A percentile compares a stretch with the other conserved stretches of the same genome.
phyloP scores from a whole-genome alignment of 2,888 invertebrate species.

The Tetragnatha montana region DNA sequence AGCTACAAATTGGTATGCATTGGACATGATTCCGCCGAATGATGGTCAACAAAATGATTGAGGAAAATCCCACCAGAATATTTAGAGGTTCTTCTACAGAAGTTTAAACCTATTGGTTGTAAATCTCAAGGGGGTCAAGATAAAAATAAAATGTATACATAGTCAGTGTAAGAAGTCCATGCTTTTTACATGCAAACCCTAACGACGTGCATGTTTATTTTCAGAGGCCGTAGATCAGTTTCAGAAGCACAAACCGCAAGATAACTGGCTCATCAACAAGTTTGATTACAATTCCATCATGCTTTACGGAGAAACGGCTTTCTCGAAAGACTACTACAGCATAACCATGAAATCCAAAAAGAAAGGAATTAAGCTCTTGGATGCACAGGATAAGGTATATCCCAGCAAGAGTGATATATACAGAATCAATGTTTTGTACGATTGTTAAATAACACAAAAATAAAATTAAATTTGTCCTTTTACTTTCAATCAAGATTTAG shows the following conservation, averaged over 20 bases:
- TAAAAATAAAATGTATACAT: too few species aligned
- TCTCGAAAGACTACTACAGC: slow-evolving; percentile 46
- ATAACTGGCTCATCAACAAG: slow-evolving; percentile 50
- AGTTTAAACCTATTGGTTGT: too few species aligned
- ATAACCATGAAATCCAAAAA: slow-evolving; percentile 59
- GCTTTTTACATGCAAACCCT: too few species aligned
- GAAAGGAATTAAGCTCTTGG: slow-evolving; percentile 20
- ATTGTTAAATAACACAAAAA: slow-evolving; percentile 19
- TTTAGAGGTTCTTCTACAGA: too few species aligned
- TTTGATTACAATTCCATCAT: slow-evolving; percentile 71
- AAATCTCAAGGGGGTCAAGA: too few species aligned
- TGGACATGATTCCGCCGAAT: too few species aligned
- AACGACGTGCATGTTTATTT: neutral
- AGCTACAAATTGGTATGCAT: too few species aligned
- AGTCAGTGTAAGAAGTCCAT: too few species aligned
- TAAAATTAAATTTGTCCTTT: too few species aligned
- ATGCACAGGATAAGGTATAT: slow-evolving; percentile 20
- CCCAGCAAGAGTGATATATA: slow-evolving; percentile 52
- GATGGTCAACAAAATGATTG: too few species aligned
- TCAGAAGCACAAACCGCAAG: slow-evolving; percentile 27
- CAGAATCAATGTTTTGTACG: slow-evolving; percentile 67
- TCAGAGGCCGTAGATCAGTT: slow-evolving; percentile 60
- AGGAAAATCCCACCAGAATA: too few species aligned
- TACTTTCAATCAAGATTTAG: too few species aligned
- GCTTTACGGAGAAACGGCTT: slow-evolving; percentile 71